A percentile compares a stretch with the other conserved stretches of the same genome.
Evolutionary conservation across 2,888 invertebrate genomes (phyloP).

Genomic region (Drosophila kambysellisi): DNA sequence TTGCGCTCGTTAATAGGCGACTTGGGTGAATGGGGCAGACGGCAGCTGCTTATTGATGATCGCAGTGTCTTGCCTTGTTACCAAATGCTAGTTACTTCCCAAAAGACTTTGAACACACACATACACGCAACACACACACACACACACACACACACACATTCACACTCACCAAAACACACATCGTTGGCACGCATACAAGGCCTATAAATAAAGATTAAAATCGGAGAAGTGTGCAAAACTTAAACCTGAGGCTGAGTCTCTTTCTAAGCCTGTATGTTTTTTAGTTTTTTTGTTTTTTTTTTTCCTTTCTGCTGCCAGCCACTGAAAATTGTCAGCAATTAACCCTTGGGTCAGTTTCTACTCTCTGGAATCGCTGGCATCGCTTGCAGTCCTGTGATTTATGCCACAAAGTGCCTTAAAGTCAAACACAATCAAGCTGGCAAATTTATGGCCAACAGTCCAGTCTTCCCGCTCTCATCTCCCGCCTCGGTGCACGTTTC

Average conservation of each 20-base stretch:
- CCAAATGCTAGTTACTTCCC: conserved; percentile 58
- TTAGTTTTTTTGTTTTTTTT: conserved; percentile 16
- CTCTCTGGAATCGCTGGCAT: conserved; percentile 23
- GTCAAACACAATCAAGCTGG: conserved; percentile 72
- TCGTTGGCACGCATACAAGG: conserved; percentile 35
- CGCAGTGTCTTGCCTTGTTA: conserved; percentile 70
- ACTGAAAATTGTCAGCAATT: conserved; percentile 76
- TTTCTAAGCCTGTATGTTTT: conserved; percentile 44
- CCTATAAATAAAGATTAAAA: conserved; percentile 79
- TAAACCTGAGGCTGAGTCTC: conserved; percentile 40
- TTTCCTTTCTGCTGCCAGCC: conserved; percentile 27
- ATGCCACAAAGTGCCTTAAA: conserved; percentile 70
- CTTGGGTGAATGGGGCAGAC: conserved; percentile 35
- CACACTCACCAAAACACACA: conserved; percentile 1
- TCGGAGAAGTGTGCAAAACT: conserved; percentile 59
- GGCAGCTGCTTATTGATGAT: conserved; percentile 74
- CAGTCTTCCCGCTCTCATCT: neutral
- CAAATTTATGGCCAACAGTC: conserved; percentile 51
- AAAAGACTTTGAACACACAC: conserved; percentile 55
- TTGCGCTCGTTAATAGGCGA: conserved; percentile 58
- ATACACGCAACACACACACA: conserved; percentile 21
- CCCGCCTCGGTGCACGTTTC: conserved; percentile 27
- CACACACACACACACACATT: conserved; percentile 12
- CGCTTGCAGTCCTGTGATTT: conserved; percentile 67
- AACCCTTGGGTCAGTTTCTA: conserved; percentile 67